Evolutionary conservation across 2,797 vertebrate genomes (phyloP).

Genomic region (Spatula clypeata): DNA sequence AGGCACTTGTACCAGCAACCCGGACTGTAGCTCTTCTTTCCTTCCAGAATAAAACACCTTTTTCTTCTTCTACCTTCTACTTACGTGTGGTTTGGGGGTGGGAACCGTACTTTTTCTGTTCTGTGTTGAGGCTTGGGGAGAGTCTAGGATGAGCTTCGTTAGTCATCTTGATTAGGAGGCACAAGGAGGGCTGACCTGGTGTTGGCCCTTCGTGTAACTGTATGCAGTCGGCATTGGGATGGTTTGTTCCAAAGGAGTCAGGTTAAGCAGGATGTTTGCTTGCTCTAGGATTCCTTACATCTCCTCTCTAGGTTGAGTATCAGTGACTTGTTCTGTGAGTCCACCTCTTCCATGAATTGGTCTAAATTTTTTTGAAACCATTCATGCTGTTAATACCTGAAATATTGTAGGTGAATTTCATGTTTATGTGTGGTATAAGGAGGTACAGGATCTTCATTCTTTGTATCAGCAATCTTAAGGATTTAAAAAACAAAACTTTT

Average conservation of each 20-base stretch:
- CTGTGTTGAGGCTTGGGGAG: background rate
- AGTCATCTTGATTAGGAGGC: background rate
- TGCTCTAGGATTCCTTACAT: background rate
- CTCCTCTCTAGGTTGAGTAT: background rate
- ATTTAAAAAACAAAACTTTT: background rate
- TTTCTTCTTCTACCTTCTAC: conserved; percentile 11
- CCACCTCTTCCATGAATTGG: background rate
- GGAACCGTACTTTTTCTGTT: conserved; percentile 21
- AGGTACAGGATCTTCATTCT: background rate
- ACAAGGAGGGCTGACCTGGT: background rate
- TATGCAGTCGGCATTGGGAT: background rate
- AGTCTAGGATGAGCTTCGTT: background rate
- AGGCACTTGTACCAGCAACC: background rate
- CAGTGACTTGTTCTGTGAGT: background rate
- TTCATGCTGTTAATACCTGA: background rate
- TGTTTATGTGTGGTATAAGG: background rate
- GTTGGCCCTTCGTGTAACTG: background rate
- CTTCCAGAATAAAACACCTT: conserved; percentile 29
- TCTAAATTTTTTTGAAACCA: background rate
- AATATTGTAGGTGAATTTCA: background rate
- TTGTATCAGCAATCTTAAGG: background rate
- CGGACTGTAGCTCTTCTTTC: conserved; percentile 24
- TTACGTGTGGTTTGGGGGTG: conserved; percentile 34
- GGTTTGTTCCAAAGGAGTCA: background rate
- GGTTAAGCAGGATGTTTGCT: background rate